These are phyloP conservation scores for Vannuccia rotundouncinata DNA, from an alignment of 2,888 invertebrate species.

Conservation along the genomic window DNA sequence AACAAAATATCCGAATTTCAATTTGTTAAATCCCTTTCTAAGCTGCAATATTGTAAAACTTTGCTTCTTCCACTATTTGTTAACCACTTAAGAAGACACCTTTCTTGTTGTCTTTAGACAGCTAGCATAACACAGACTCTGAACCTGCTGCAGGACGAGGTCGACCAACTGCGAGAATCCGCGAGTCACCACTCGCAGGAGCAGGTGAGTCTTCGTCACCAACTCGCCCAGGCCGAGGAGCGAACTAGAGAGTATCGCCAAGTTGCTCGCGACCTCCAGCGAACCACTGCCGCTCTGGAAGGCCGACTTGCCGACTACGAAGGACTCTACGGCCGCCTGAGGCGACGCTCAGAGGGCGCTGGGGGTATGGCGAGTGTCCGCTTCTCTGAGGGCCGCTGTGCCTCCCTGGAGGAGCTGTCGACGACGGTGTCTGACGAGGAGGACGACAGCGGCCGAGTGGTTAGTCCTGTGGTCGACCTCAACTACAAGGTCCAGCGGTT, in stretches of 20 bases:
- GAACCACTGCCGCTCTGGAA: not conserved
- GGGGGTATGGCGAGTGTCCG: not conserved
- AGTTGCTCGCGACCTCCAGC: not conserved
- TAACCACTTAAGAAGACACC: no score
- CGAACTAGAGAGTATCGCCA: not conserved
- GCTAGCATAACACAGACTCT: not conserved
- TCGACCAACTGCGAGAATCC: not conserved
- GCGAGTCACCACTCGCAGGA: not conserved
- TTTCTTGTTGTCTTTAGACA: no score
- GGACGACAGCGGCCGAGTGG: not conserved
- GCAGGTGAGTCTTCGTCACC: not conserved
- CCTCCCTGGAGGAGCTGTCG: not conserved
- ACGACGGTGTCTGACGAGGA: not conserved
- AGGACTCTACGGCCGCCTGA: not conserved
- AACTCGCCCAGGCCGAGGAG: not conserved
- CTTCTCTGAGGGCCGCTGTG: not conserved
- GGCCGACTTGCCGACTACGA: not conserved
- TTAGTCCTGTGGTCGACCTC: constrained; percentile 7
- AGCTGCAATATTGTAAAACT: no score
- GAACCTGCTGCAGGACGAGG: not conserved
- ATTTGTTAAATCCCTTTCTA: no score
- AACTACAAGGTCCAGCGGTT: constrained; percentile 28
- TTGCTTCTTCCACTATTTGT: no score
- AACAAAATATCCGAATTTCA: no score
- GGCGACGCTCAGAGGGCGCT: not conserved